Evolutionary conservation across 2,113 vertebrate species (phyloP).

Genomic region (Cairina moschata): DNA sequence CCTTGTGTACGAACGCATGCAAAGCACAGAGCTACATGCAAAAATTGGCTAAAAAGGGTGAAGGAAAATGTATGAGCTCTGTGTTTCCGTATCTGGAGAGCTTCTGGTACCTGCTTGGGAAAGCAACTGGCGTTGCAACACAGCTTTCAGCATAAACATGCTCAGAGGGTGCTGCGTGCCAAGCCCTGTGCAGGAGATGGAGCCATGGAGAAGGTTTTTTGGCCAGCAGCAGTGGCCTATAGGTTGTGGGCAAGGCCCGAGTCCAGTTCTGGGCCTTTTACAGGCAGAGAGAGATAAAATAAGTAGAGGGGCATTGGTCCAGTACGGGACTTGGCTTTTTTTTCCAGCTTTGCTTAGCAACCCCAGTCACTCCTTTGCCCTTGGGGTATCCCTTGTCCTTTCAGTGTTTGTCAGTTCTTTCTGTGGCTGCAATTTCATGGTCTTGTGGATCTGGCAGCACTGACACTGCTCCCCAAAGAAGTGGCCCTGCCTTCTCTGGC

Average conservation of each 20-base stretch:
- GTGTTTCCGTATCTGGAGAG: neutral
- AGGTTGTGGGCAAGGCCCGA: neutral
- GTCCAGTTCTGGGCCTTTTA: neutral
- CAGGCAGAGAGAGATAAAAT: neutral
- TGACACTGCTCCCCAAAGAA: neutral
- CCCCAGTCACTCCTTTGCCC: neutral
- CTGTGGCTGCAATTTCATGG: neutral
- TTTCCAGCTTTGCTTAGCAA: neutral
- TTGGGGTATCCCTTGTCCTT: neutral
- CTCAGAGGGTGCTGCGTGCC: neutral
- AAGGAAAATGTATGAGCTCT: neutral
- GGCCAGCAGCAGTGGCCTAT: neutral
- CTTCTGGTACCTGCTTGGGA: neutral
- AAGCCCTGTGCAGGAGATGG: neutral
- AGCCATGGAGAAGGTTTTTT: neutral
- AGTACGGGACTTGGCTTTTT: neutral
- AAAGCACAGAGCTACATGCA: neutral
- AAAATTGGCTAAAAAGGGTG: slow-evolving; percentile 1
- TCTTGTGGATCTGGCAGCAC: neutral
- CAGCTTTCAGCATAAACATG: neutral
- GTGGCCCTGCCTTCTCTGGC: neutral
- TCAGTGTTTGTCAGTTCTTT: neutral
- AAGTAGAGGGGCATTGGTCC: neutral
- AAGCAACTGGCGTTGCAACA: neutral
- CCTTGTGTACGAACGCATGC: neutral